Evolutionary conservation across 2,797 vertebrate species (phyloP).

Genomic region (Enteromius trimaculatus): DNA sequence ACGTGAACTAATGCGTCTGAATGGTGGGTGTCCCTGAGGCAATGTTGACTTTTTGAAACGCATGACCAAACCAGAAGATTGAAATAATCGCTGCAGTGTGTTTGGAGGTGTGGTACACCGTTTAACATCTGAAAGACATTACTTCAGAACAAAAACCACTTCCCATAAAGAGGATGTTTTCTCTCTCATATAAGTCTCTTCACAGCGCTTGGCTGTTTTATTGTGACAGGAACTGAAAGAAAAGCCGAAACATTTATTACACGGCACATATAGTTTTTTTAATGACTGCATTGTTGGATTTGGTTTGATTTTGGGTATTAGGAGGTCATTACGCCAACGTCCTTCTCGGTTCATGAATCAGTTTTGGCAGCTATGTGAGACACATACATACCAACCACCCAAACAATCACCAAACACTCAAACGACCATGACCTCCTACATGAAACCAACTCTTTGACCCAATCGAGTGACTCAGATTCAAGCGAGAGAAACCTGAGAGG

Average conservation of each 20-base stretch:
- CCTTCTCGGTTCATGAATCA: background rate
- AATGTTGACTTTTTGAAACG: slow-evolving; percentile 17
- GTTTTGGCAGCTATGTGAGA: background rate
- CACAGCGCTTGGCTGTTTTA: slow-evolving; percentile 47
- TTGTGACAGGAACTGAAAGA: slow-evolving; percentile 24
- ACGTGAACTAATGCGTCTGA: slow-evolving; percentile 39
- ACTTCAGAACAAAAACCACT: slow-evolving; percentile 58
- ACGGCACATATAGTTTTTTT: slow-evolving; percentile 6
- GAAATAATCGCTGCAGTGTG: slow-evolving; percentile 49
- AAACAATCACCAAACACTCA: slow-evolving; percentile 10
- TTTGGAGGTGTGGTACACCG: slow-evolving; percentile 49
- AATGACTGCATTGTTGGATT: slow-evolving; percentile 21
- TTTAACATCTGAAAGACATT: slow-evolving; percentile 62
- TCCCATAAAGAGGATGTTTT: slow-evolving; percentile 56
- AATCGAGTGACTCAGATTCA: slow-evolving; percentile 4
- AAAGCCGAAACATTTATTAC: slow-evolving; percentile 33
- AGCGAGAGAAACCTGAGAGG: slow-evolving; percentile 1
- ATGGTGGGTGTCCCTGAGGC: slow-evolving; percentile 32
- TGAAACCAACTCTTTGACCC: slow-evolving; percentile 15
- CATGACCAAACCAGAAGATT: slow-evolving; percentile 30
- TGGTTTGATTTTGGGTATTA: slow-evolving; percentile 28
- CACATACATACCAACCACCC: background rate
- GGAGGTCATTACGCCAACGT: slow-evolving; percentile 10
- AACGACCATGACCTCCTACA: background rate
- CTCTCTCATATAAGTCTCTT: slow-evolving; percentile 46